phyloP scores from a whole-genome alignment of 2,113 vertebrate species.

The Dromiciops gliroides region DNA sequence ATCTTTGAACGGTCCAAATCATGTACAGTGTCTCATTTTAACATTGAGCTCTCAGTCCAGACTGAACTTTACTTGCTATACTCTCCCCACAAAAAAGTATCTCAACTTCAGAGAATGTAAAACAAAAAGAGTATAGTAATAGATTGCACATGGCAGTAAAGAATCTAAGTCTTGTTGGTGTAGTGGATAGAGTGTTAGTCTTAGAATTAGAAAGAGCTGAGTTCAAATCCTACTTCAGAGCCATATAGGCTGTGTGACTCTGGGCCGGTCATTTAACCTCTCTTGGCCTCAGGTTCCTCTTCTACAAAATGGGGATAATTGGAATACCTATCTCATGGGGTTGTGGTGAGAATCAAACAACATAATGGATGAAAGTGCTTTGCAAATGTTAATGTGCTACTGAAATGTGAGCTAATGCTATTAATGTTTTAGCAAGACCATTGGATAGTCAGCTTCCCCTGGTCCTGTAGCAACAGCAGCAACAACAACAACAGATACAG shows the following conservation, averaged over 20 bases:
- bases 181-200: neutral
- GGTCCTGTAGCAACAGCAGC: neutral
- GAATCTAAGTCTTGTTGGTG: neutral
- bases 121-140: no score
- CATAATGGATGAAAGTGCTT: neutral
- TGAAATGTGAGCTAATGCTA: no score
- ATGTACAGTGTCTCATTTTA: no score
- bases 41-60: no score
- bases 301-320: neutral
- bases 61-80: no score
- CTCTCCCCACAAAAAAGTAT: no score
- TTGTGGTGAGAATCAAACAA: neutral
- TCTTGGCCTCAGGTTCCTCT: neutral
- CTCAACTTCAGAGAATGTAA: no score
- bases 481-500: neutral
- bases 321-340: neutral
- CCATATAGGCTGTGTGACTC: neutral
- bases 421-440: no score
- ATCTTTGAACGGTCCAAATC: no score
- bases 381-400: neutral
- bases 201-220: no score
- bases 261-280: neutral
- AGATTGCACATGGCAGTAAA: neutral
- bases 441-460: no score
- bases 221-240: neutral